Base-by-base conservation (phyloP, 1,140 invertebrate genomes). In the Drosophila pseudoobscura region DNA sequence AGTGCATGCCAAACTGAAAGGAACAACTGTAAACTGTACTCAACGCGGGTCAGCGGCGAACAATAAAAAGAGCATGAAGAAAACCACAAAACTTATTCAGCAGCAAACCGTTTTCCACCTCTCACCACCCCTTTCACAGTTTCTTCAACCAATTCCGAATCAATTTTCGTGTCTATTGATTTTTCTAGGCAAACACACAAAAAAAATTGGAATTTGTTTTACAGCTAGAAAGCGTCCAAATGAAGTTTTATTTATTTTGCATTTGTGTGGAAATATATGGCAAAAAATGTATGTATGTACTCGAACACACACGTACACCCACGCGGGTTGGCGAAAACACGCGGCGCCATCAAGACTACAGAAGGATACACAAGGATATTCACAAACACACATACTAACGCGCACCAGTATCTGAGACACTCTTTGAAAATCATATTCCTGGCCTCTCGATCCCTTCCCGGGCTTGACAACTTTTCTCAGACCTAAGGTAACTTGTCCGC, bases 341-440 rank as follows among this genome's bases (percentile, higher is more conserved):
- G 83, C 83, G 83, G 83, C 83, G 83, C 83, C 83, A 83, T 75
- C 64, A 75, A 77, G 82, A 87, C 83, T 89, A 58, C 54, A 55
- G 63, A 72, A 88, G 83, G 83, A 88, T 87, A 87, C 79, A 73
- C 72, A 87, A 55, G 60, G 60, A 60, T 62, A 63, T 64, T 24
- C 44, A 44, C 62, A 54, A 29, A 24, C 35, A 39, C 44, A 53
- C 47, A 46, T 24, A 55, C 31, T 47, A 47, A 31, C 56, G 58
- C 61, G 55, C 50, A 53, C 60, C 22, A 44, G 6, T 51, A n/a
- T 41, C 35, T 62, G 35, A 45, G 53, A 59, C 49, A 45, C 24
- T 55, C 35, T 20, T 60, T 45, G 17, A 49, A 56, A 68, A 58
- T 47, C 41, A 53, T 8, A 31, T 43, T 8, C 4, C 20, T 17